A percentile compares a stretch with the other conserved stretches of the same genome.
phyloP scores from a whole-genome alignment of 1,140 invertebrate genomes.

The Saccostrea glomerata region DNA sequence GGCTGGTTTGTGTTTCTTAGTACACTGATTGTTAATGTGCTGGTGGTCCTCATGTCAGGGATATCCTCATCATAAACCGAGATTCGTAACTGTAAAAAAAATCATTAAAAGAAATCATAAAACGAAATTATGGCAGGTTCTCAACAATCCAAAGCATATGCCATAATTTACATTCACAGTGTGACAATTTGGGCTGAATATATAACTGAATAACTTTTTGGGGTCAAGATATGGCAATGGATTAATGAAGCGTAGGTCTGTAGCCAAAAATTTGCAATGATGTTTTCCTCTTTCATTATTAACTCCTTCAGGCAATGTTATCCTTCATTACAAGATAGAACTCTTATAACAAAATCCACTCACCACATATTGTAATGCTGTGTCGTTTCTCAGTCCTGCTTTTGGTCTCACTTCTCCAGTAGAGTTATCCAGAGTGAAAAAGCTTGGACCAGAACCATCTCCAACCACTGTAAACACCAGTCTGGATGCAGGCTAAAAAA shows the following conservation, averaged over 20 bases:
- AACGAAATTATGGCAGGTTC: not conserved
- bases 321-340: too few relatives aligned
- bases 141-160: too few relatives aligned
- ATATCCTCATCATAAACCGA: constrained; percentile 66
- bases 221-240: too few relatives aligned
- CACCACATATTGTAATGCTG: constrained; percentile 54
- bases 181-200: too few relatives aligned
- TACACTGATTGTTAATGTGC: constrained; percentile 88
- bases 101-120: constrained; percentile 35
- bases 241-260: too few relatives aligned
- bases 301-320: too few relatives aligned
- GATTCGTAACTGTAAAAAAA: constrained; percentile 58
- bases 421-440: constrained; percentile 38
- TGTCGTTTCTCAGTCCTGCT: constrained; percentile 52
- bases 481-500: not conserved
- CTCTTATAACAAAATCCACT: not conserved
- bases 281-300: too few relatives aligned
- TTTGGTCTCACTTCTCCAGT: constrained; percentile 40
- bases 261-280: too few relatives aligned
- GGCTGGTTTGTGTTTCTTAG: constrained; percentile 86
- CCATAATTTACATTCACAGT: too few relatives aligned
- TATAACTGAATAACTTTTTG: too few relatives aligned
- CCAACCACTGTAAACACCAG: constrained; percentile 34
- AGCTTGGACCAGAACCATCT: constrained; percentile 52
- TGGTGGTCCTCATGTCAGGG: constrained; percentile 81